Conservation (phyloP, 30 jellyfish, hydroid and myxozoan genomes). For the Chrysaora quinquecirrha region DNA sequence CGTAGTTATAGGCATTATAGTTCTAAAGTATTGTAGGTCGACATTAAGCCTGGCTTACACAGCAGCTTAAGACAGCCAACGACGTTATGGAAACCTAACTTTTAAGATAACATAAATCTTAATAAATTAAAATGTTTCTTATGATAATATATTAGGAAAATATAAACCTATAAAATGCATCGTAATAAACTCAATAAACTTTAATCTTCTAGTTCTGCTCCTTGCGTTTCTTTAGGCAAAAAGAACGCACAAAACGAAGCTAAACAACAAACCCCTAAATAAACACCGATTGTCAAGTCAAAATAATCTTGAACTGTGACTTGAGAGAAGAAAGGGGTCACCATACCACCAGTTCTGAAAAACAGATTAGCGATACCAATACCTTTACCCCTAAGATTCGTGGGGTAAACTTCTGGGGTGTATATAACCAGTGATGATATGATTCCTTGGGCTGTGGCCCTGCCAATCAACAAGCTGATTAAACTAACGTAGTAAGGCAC, state of each 20-base stretch:
- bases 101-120: too few species aligned
- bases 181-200: too few species aligned
- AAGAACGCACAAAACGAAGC: constrained; percentile 34
- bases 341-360: constrained; percentile 67
- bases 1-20: too few species aligned
- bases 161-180: too few species aligned
- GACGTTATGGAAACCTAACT: too few species aligned
- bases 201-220: constrained; percentile 46
- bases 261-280: constrained; percentile 42
- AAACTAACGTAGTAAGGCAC: constrained; percentile 21
- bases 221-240: constrained; percentile 70
- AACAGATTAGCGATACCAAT: constrained; percentile 61
- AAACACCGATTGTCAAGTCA: constrained; percentile 32
- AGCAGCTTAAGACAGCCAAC: too few species aligned
- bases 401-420: constrained; percentile 86
- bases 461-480: constrained; percentile 33
- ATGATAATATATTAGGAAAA: too few species aligned
- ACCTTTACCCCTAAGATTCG: constrained; percentile 70
- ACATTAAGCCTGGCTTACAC: too few species aligned
- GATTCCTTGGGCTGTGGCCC: constrained; percentile 64
- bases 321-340: constrained; percentile 68
- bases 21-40: too few species aligned
- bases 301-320: constrained; percentile 41
- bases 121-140: too few species aligned
- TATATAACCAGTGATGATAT: constrained; percentile 59